Evolutionary conservation across 2,888 invertebrate genomes (phyloP).

Genomic region (Nysson spinosus): DNA sequence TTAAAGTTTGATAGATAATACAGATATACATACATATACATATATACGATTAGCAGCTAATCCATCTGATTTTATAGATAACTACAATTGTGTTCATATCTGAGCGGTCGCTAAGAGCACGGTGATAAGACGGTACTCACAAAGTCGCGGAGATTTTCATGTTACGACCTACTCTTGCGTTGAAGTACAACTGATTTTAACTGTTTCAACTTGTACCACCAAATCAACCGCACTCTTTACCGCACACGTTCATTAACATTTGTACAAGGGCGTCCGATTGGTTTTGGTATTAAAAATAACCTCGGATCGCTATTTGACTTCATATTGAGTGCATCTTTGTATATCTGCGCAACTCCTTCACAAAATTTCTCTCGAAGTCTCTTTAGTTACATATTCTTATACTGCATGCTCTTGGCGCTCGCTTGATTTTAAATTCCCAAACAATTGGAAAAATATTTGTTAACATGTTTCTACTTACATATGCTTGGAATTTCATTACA

Average conservation of each 20-base stretch:
- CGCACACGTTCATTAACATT: conserved; percentile 50
- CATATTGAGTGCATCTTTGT: conserved; percentile 38
- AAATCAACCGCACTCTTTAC: conserved; percentile 46
- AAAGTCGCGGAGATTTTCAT: conserved; percentile 17
- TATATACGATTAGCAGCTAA: conserved; percentile 65
- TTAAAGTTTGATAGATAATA: conserved; percentile 65
- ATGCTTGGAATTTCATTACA: conserved; percentile 65
- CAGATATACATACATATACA: conserved; percentile 67
- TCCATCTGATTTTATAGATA: conserved; percentile 64
- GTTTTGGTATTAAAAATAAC: conserved; percentile 78
- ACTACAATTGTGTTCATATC: conserved; percentile 54
- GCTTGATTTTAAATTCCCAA: conserved; percentile 64
- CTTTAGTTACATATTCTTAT: conserved; percentile 47
- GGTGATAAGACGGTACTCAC: conserved; percentile 44
- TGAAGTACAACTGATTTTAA: conserved; percentile 1
- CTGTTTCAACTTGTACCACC: conserved; percentile 24
- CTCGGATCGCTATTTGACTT: conserved; percentile 72
- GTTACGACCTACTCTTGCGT: conserved; percentile 4
- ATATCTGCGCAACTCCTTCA: conserved; percentile 40
- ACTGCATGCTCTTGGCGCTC: conserved; percentile 61
- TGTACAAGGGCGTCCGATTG: conserved; percentile 73
- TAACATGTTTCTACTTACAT: conserved; percentile 66
- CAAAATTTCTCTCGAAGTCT: conserved; percentile 49
- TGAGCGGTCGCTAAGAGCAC: conserved; percentile 62
- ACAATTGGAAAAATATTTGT: conserved; percentile 72